Base-by-base conservation (phyloP, 2,888 invertebrate genomes). In the Bombylius discolor region DNA sequence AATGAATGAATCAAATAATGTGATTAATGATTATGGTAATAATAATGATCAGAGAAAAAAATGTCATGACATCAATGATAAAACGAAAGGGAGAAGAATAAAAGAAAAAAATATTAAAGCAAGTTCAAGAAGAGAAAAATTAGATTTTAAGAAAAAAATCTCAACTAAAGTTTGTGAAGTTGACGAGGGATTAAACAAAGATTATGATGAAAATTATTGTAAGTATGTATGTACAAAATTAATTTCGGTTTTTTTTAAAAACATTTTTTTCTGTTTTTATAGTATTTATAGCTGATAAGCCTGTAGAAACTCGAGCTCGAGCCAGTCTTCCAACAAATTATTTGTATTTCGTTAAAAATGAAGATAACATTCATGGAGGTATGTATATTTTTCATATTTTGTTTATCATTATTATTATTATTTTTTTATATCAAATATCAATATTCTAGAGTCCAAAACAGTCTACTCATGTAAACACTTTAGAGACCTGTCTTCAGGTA, bases 321-420 rank as follows among this genome's bases (percentile, higher is more conserved):
- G 65, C 65, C 8, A 62, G 60, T 31, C 59, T 67, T 48, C 66
- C 66, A 4, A 63, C 64, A 11, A 62, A 61, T 36, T 66, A 66
- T 58, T 61, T 66, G 46, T 59, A 55, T 31, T 60, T 63, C 51
- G 56, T 56, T 12, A 58, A 56, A 47, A 49, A 52, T 44, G 5
- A 47, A 14, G 49, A 53, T 45, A 44, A 45, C 11, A 42, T 11
- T 7, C 4, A 42, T 5, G 11, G 12, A 1, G 53, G 57, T 23
- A 23, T 23, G 23, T 23, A 23, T 23, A 23, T 23, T 23, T 23
- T 23, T 23, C 23, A 23, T 23, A 23, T 23, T 23, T 23, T 23
- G 3, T 3, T 23, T 2, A 23, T 23, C n/a, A n/a, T n/a, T n/a
- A n/a, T n/a, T n/a, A n/a, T 23, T 23, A 2, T 23, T 23, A 1